phyloP scores from a whole-genome alignment of 2,113 vertebrate species.

The Pholis gunnellus region DNA sequence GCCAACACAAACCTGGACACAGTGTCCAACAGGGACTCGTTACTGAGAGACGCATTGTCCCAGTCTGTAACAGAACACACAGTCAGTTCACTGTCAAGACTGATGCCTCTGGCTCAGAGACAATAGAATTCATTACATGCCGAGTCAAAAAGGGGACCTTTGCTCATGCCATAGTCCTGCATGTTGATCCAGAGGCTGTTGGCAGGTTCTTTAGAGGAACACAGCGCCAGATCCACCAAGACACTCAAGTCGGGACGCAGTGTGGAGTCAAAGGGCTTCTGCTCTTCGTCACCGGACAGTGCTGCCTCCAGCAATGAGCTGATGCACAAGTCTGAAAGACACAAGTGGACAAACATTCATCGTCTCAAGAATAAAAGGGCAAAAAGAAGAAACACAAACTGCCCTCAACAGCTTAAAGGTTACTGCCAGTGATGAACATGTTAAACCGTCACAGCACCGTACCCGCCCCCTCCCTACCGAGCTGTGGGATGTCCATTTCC shows the following conservation, averaged over 20 bases:
- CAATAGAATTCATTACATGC: accelerated
- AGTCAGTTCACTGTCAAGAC: not conserved
- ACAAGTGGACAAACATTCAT: not conserved
- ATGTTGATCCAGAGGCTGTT: conserved; percentile 96
- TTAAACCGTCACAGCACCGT: no score
- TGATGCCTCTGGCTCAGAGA: not conserved
- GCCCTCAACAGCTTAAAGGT: not conserved
- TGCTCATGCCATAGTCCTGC: conserved; percentile 97
- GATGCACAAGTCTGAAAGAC: conserved; percentile 90
- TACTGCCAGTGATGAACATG: no score
- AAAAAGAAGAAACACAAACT: not conserved
- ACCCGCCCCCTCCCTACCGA: conserved; percentile 82
- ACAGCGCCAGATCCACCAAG: conserved; percentile 92
- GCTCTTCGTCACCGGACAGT: conserved; percentile 96
- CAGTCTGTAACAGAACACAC: conserved; percentile 88
- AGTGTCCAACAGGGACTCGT: conserved; percentile 93
- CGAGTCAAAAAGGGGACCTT: conserved; percentile 83
- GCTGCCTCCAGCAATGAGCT: conserved; percentile 94
- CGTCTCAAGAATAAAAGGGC: not conserved
- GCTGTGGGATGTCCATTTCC: conserved; percentile 92
- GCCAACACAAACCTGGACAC: conserved; percentile 96
- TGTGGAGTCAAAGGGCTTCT: conserved; percentile 95
- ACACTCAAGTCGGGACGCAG: conserved; percentile 89
- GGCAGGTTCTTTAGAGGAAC: conserved; percentile 95
- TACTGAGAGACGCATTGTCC: conserved; percentile 95